Evolutionary conservation across 2,888 invertebrate species (phyloP).

Genomic region (Tetrapedia diversipes): DNA sequence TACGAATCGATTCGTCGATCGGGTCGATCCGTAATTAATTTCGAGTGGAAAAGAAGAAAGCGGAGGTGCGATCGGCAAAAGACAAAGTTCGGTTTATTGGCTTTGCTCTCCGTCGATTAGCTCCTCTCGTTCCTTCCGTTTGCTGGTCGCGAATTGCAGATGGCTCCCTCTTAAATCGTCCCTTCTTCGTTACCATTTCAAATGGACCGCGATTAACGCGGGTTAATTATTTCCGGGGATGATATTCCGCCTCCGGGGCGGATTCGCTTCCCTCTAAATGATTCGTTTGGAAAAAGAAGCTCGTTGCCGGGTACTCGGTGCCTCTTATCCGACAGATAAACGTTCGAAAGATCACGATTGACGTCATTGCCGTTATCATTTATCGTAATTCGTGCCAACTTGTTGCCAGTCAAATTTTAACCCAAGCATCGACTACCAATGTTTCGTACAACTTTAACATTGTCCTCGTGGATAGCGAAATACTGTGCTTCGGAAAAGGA

Average conservation of each 20-base stretch:
- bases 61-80: background rate
- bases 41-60: background rate
- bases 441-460: no score
- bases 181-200: slow-evolving; percentile 70
- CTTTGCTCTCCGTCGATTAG: slow-evolving; percentile 36
- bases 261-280: slow-evolving; percentile 29
- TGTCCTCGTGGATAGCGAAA: no score
- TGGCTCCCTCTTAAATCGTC: slow-evolving; percentile 61
- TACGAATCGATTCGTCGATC: background rate
- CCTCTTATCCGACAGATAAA: no score
- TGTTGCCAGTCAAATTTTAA: no score
- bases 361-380: no score
- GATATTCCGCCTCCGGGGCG: slow-evolving; percentile 57
- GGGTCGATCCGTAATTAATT: background rate
- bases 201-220: slow-evolving; percentile 72
- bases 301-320: slow-evolving; percentile 19
- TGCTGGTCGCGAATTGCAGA: slow-evolving; percentile 36
- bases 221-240: slow-evolving; percentile 72
- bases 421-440: no score
- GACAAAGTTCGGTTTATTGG: slow-evolving; percentile 28
- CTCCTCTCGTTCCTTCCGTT: slow-evolving; percentile 5
- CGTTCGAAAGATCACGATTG: no score
- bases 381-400: no score
- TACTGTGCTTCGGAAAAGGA: no score
- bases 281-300: slow-evolving; percentile 44